Conservation (phyloP, 2,797 vertebrate genomes). For the Euphonia xanthogaster region DNA sequence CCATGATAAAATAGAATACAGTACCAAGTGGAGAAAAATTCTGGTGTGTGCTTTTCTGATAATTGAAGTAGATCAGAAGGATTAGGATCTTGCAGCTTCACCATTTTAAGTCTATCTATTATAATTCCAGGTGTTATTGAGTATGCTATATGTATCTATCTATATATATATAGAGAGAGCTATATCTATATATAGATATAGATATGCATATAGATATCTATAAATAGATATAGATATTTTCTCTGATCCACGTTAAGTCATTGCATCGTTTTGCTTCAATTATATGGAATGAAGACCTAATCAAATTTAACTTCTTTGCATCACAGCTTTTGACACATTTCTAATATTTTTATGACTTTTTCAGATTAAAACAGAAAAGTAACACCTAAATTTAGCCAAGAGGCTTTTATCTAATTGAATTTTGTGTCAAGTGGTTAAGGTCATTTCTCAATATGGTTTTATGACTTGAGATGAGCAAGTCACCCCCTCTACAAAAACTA, state of each 20-base stretch:
- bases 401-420: background rate
- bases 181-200: background rate
- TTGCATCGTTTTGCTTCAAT: background rate
- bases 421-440: background rate
- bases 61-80: background rate
- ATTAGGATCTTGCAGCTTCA: background rate
- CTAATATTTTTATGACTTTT: background rate
- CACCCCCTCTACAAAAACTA: background rate
- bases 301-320: background rate
- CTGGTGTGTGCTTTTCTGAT: background rate
- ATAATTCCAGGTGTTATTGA: background rate
- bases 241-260: background rate
- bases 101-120: background rate
- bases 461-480: background rate
- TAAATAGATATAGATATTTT: background rate
- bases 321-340: background rate
- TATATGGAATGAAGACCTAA: background rate
- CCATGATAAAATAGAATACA: background rate
- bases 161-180: too few species aligned
- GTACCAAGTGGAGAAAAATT: background rate
- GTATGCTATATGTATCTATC: background rate
- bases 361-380: background rate
- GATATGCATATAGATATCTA: background rate
- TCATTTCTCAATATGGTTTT: background rate
- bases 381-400: background rate